A percentile compares a stretch with the other conserved stretches of the same genome.
These are phyloP conservation scores for Microctenopoma steveboyesi DNA, from an alignment of 2,797 vertebrate species.

Conservation along the genomic window DNA sequence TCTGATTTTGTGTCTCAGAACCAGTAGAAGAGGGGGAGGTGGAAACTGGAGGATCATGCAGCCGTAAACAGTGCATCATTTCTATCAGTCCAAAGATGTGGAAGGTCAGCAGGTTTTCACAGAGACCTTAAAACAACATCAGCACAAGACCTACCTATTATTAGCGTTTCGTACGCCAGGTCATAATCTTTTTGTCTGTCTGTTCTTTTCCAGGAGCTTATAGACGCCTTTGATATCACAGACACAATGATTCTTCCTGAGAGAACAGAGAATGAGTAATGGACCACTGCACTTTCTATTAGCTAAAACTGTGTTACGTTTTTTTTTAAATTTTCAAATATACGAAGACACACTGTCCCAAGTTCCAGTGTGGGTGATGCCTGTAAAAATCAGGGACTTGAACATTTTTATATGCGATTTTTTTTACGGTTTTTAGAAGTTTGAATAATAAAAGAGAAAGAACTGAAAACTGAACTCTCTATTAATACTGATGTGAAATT, in stretches of 20 bases:
- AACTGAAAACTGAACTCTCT: neutral
- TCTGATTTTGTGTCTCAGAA: slow-evolving; percentile 61
- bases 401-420: neutral
- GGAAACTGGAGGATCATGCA: slow-evolving; percentile 56
- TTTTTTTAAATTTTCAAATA: slow-evolving; percentile 9
- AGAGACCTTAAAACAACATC: neutral
- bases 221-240: slow-evolving; percentile 78
- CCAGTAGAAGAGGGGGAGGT: slow-evolving; percentile 76
- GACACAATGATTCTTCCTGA: slow-evolving; percentile 74
- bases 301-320: neutral
- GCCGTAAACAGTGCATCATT: slow-evolving; percentile 80
- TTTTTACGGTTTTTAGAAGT: slow-evolving; percentile 43
- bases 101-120: slow-evolving; percentile 69
- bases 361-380: neutral
- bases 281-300: neutral
- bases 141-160: neutral
- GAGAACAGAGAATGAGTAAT: slow-evolving; percentile 50
- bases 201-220: slow-evolving; percentile 74
- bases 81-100: slow-evolving; percentile 79
- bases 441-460: slow-evolving; percentile 46
- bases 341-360: neutral
- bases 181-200: slow-evolving; percentile 8
- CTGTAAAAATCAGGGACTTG: neutral
- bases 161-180: neutral
- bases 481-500: neutral